These are phyloP conservation scores for Lutraria rhynchaena DNA, from an alignment of 1,140 invertebrate species.

Conservation along the genomic window DNA sequence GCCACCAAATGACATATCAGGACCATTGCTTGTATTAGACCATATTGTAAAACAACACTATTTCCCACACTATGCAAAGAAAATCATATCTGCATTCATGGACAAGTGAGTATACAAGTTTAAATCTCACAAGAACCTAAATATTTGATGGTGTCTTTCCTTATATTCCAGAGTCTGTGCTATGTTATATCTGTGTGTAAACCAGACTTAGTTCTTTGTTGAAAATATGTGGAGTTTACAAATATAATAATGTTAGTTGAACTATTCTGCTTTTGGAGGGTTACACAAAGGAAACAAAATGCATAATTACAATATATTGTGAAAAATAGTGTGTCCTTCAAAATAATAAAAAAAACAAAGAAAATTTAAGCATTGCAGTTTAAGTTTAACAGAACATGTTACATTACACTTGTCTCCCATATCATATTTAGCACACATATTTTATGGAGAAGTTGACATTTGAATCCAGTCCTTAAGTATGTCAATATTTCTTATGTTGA, in stretches of 20 bases:
- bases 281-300: background rate
- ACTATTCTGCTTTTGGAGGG: background rate
- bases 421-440: too few species aligned
- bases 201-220: background rate
- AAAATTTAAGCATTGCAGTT: too few species aligned
- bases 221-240: background rate
- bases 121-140: background rate
- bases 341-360: too few species aligned
- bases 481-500: background rate
- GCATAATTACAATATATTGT: too few species aligned
- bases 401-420: too few species aligned
- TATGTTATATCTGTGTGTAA: background rate
- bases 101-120: conserved; percentile 69
- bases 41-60: conserved; percentile 76
- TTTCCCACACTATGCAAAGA: conserved; percentile 75
- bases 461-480: too few species aligned
- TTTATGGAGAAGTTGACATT: too few species aligned
- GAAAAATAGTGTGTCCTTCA: too few species aligned
- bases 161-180: background rate
- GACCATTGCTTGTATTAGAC: conserved; percentile 78
- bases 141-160: too few species aligned
- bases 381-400: too few species aligned
- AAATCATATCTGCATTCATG: conserved; percentile 78
- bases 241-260: background rate
- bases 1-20: conserved; percentile 76